phyloP scores from a whole-genome alignment of 2,797 vertebrate genomes.

The Carcharodon carcharias region DNA sequence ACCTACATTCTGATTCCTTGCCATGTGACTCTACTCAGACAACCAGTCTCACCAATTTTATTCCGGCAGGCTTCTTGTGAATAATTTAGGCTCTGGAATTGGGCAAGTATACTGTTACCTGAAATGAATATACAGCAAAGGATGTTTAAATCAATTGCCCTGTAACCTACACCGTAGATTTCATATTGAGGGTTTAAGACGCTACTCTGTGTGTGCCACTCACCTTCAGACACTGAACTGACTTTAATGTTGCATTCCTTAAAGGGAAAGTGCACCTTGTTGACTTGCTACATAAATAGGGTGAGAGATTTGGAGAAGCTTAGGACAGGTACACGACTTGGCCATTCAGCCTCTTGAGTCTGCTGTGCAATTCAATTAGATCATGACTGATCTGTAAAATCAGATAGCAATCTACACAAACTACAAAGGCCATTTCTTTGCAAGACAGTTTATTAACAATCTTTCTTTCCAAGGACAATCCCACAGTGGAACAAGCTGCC shows the following conservation, averaged over 20 bases:
- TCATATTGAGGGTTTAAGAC: not conserved
- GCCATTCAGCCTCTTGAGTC: not conserved
- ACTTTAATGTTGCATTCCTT: not conserved
- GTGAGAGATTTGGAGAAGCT: not conserved
- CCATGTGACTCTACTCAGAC: not conserved
- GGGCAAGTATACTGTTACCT: constrained; percentile 4
- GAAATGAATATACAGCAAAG: not conserved
- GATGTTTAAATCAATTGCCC: constrained; percentile 28
- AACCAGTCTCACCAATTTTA: constrained; percentile 11
- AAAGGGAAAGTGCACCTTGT: not conserved
- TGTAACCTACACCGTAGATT: not conserved
- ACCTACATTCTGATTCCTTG: not conserved
- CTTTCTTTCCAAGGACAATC: no score
- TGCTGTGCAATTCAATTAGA: not conserved
- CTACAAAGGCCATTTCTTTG: no score
- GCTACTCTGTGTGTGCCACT: not conserved
- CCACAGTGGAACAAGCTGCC: no score
- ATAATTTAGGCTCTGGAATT: constrained; percentile 17
- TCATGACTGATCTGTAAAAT: not conserved
- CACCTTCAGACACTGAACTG: not conserved
- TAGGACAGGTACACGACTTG: no score
- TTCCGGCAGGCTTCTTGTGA: not conserved
- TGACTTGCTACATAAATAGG: not conserved
- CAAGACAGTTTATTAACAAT: no score
- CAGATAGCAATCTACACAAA: no score